These are phyloP conservation scores for human DNA, from an alignment of 2,113 vertebrate species.

Conservation along the genomic window GRCh38 chr1:230209001-230209500, in stretches of 20 bases:
- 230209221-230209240: background rate
- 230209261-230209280: background rate
- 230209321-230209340: background rate
- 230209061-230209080: background rate
- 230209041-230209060: background rate
- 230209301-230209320: background rate
- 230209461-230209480: background rate
- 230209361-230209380: background rate
- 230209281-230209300: background rate
- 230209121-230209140: background rate
- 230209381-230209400: background rate
- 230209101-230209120: background rate
- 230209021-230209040: background rate
- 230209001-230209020: background rate
- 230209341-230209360: background rate
- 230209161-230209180: background rate
- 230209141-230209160: background rate
- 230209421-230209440: background rate
- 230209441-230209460: background rate
- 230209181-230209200: background rate
- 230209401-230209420: background rate
- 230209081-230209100: background rate
- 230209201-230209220: background rate
- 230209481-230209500: background rate
- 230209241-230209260: background rate